Evolutionary conservation across 2,113 vertebrate genomes (phyloP).

Genomic region (Acanthisitta chloris): DNA sequence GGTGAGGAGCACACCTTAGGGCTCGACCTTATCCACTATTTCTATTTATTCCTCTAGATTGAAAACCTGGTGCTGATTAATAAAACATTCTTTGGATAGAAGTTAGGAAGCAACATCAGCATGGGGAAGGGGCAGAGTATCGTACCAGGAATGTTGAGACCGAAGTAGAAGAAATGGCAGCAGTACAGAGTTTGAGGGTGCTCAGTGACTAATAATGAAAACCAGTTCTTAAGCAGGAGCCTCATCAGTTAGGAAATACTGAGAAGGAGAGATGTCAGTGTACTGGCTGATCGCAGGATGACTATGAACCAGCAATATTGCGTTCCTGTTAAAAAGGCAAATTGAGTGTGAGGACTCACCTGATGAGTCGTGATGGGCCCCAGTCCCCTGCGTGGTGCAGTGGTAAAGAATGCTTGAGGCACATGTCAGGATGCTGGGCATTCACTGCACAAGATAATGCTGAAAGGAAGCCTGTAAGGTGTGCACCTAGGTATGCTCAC

Average conservation of each 20-base stretch:
- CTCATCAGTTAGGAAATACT: constrained; percentile 49
- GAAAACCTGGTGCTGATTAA: not conserved
- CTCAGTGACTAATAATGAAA: constrained; percentile 33
- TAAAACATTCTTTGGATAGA: not conserved
- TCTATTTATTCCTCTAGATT: not conserved
- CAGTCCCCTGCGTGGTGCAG: not conserved
- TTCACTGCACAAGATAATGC: not conserved
- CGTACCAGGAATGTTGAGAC: not conserved
- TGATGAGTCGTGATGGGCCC: not conserved
- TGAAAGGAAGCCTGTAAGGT: not conserved
- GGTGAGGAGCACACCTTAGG: not conserved
- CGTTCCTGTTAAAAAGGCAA: not conserved
- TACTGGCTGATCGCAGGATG: constrained; percentile 21
- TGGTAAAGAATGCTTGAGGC: rapidly evolving
- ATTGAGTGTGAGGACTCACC: not conserved
- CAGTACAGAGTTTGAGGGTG: not conserved
- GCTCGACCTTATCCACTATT: not conserved
- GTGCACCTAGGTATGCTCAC: not conserved
- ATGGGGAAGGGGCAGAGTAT: not conserved
- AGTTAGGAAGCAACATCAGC: not conserved
- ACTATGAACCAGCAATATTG: not conserved
- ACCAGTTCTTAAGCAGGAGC: not conserved
- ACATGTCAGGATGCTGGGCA: rapidly evolving
- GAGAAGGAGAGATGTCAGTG: constrained; percentile 4
- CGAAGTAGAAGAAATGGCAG: not conserved